Base-by-base conservation (phyloP, 2,888 invertebrate species). In the Sarcophaga variegata region DNA sequence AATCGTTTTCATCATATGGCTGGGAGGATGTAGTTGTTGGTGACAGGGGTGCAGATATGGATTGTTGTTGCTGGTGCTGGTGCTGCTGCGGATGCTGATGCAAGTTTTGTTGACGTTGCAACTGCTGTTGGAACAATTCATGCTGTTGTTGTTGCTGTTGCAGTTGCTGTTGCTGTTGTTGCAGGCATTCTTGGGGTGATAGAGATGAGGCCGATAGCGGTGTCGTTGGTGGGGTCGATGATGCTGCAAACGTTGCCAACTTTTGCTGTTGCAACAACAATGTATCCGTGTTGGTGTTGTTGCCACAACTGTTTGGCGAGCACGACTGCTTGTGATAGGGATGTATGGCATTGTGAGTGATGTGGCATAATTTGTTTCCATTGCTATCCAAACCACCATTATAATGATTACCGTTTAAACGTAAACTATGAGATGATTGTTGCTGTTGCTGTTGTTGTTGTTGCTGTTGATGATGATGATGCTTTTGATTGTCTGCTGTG, bases 301-400 rank as follows among this genome's bases (percentile, higher is more conserved):
- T 62, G 72, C 60, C 72, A 70, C 64, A 67, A 66, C 37, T 84
- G 87, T 17, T 90, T 64, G 88, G 85, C 37, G 88, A 88, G 47
- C 83, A 70, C 84, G 91, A 88, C 85, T 91, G 90, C 86, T 91
- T 91, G 87, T 91, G 91, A 89, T 92, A 92, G 63, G 92, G 92
- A 90, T 85, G 84, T 88, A 90, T 88, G 85, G 90, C 89, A 89
- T 90, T 92, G 89, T 92, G 92, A 90, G 90, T 90, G 88, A 90
- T 89, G 88, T 92, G 91, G 88, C 87, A 90, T 82, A 91, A 90
- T 91, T 90, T 92, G 90, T 89, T 92, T 88, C 87, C 91, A 89
- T 90, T 92, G 89, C 88, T 91, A 90, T 92, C 92, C 81, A 87
- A 76, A 78, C 85, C 88, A 84, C 85, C 88, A 85, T 87, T 83